A percentile compares a stretch with the other conserved stretches of the same genome.
Conservation (phyloP, 2,797 vertebrate genomes). For the Pelobates cultripes region DNA sequence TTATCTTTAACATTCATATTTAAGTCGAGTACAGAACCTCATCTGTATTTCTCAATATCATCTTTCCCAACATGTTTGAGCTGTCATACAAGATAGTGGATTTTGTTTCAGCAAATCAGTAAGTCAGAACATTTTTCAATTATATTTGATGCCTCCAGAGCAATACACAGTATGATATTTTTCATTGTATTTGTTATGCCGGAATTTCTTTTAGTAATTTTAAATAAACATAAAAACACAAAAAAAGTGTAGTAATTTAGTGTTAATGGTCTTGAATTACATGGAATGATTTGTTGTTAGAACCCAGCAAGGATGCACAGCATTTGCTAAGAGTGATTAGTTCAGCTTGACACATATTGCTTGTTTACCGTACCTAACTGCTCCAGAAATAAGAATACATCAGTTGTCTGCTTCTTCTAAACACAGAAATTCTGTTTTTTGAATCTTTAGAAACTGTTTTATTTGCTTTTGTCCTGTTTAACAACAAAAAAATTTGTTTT, state of each 20-base stretch:
- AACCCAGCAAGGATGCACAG: constrained; percentile 62
- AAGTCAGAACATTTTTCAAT: constrained; percentile 51
- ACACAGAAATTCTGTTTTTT: constrained; percentile 39
- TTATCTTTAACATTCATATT: constrained; percentile 38
- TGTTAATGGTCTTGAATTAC: constrained; percentile 62
- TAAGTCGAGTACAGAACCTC: constrained; percentile 34
- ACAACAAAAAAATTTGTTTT: no score
- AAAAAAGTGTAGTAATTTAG: constrained; percentile 58
- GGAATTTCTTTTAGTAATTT: constrained; percentile 59
- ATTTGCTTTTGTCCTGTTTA: no score
- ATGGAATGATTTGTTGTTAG: constrained; percentile 64
- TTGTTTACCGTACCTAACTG: constrained; percentile 60
- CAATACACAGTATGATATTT: constrained; percentile 54
- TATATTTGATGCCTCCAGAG: constrained; percentile 52
- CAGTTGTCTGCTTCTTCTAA: constrained; percentile 52
- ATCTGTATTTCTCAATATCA: constrained; percentile 34
- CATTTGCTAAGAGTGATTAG: constrained; percentile 58
- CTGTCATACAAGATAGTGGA: constrained; percentile 45
- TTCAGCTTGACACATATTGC: constrained; percentile 57
- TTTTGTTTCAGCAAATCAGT: constrained; percentile 45
- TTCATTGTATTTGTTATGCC: constrained; percentile 26
- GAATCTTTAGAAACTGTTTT: no score
- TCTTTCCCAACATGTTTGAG: constrained; percentile 33
- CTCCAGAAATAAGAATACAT: constrained; percentile 64
- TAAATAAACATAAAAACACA: constrained; percentile 55